These are phyloP conservation scores for Zhuqinia jingwanae DNA, from an alignment of 2,888 invertebrate species.

Conservation along the genomic window DNA sequence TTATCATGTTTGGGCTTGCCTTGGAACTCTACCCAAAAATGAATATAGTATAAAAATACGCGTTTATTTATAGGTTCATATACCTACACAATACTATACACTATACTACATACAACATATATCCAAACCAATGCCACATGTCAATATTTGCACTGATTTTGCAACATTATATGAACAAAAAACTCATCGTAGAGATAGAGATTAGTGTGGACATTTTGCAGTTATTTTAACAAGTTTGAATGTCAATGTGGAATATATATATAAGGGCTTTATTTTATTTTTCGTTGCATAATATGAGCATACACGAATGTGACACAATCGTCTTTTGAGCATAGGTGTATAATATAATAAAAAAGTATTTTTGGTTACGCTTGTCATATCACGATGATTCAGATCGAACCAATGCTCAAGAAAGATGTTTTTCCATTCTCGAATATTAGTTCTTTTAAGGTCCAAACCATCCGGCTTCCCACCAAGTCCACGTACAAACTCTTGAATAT, in stretches of 20 bases:
- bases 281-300: too few species aligned
- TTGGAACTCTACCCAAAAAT: background rate
- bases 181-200: too few species aligned
- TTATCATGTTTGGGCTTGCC: background rate
- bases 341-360: background rate
- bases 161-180: background rate
- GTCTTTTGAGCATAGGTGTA: too few species aligned
- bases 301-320: too few species aligned
- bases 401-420: conserved; percentile 59
- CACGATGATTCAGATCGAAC: conserved; percentile 40
- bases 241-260: too few species aligned
- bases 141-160: conserved; percentile 8
- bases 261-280: too few species aligned
- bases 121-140: background rate
- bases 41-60: background rate
- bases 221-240: too few species aligned
- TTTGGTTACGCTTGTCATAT: background rate
- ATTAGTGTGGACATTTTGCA: too few species aligned
- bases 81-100: too few species aligned
- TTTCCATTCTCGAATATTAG: conserved; percentile 65
- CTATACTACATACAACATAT: background rate
- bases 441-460: conserved; percentile 50
- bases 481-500: conserved; percentile 52
- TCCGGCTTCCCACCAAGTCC: conserved; percentile 65
- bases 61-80: too few species aligned